Evolutionary conservation across 2,797 vertebrate genomes (phyloP).

Genomic region (Hippoglossus hippoglossus): DNA sequence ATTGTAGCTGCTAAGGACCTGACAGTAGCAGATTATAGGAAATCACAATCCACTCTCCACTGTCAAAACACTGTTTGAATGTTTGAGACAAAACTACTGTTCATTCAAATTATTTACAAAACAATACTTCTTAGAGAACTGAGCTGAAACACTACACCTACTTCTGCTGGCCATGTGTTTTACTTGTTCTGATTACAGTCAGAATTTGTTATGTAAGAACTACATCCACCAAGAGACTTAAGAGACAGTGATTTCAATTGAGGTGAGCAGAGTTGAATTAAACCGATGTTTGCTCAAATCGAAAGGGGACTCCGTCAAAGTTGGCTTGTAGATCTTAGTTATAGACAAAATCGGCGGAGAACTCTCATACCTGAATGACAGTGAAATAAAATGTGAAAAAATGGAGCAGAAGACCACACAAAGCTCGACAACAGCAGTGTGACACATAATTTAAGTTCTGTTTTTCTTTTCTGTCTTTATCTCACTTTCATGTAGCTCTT

Average conservation of each 20-base stretch:
- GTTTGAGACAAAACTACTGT: neutral
- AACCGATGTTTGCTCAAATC: neutral
- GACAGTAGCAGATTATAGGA: slow-evolving; percentile 1
- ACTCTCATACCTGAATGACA: no score
- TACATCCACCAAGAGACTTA: neutral
- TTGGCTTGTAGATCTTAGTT: neutral
- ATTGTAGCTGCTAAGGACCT: neutral
- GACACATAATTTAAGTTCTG: no score
- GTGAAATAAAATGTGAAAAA: no score
- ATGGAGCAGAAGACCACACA: no score
- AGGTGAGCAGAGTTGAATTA: neutral
- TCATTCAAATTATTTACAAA: neutral
- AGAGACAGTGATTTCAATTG: neutral
- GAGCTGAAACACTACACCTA: neutral
- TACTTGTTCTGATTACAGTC: neutral
- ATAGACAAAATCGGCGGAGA: neutral
- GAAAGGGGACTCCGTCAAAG: slow-evolving; percentile 1
- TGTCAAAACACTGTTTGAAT: slow-evolving; percentile 7
- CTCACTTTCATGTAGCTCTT: neutral
- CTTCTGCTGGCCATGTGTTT: neutral
- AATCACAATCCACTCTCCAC: slow-evolving; percentile 3
- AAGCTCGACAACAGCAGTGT: no score
- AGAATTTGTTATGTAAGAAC: neutral
- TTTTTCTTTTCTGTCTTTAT: neutral
- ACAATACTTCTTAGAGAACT: neutral